Evolutionary conservation across 2,113 vertebrate species (phyloP), one percentile per base, ranked within the genome.

Genomic region (Benthochromis sp.): DNA sequence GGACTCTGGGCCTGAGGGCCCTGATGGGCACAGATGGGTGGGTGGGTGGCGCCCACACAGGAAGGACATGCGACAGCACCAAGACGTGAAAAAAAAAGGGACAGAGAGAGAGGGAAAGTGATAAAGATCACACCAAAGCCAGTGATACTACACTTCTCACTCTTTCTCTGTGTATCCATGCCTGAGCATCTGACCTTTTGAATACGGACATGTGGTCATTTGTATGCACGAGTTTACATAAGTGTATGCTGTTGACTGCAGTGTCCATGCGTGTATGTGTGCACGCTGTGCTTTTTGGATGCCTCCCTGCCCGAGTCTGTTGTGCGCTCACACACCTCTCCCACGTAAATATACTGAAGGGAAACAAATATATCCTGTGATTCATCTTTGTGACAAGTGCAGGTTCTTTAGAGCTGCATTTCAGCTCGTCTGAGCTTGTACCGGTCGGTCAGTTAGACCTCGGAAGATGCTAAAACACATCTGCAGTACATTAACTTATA

Each of bases 21-120:
- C 86, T 43, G 52, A 91, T 88, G 91, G 93, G 78, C 93, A 89
- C 96, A 96, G 95, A 96, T 96, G 95, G 95, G 90, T 76, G 90
- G 93, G 95, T 96, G 96, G 96, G 96, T 94, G 90, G 90, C 90
- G 84, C 89, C 90, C 89, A 88, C 92, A 86, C 93, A 89, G 84
- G 69, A 88, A 81, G 89, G 73, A 84, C 87, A 84, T 80, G 83
- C 84, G 45, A 78, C 78, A 79, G 61, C 16, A 38, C 63, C 83
- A 85, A 87, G 90, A 90, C 87, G 24, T 59, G 76, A 85, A 81
- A 89, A 34, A 76, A 87, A 43, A 89, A 6, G 69, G 0, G 1
- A 45, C 3, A 52, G 47, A 47, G 69, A 50, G 7, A 52, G 9
- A 52, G 71, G 16, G 43, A 47, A 3, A 34, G 47, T 59, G 53